Percentiles rank a stretch among this genome's conserved stretches.
phyloP scores from a whole-genome alignment of 2,888 invertebrate genomes.

The Hirtodrosophila cameraria region DNA sequence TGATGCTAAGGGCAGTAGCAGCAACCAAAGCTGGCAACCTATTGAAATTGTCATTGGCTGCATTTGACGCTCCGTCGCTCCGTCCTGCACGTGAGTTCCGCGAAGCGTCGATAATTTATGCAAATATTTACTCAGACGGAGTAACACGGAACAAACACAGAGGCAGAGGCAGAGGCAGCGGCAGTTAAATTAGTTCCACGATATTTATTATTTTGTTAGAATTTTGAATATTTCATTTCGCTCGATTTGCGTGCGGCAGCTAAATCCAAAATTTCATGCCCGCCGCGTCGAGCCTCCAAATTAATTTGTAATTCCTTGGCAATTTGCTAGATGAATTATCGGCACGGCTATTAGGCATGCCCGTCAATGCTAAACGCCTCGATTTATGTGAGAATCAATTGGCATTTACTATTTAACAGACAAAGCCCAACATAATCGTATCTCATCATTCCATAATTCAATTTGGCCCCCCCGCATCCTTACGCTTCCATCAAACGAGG shows the following conservation, averaged over 20 bases:
- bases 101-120: slow-evolving; percentile 82
- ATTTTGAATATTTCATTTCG: slow-evolving; percentile 79
- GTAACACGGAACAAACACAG: slow-evolving; percentile 32
- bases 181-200: slow-evolving; percentile 80
- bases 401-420: too few species aligned
- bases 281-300: slow-evolving; percentile 60
- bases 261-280: slow-evolving; percentile 66
- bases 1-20: neutral
- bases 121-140: slow-evolving; percentile 78
- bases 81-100: slow-evolving; percentile 73
- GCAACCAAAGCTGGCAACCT: slow-evolving; percentile 24
- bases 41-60: slow-evolving; percentile 70
- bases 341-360: slow-evolving; percentile 28
- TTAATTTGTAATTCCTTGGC: slow-evolving; percentile 82
- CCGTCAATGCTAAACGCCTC: slow-evolving; percentile 39
- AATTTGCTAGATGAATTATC: slow-evolving; percentile 77
- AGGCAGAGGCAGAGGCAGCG: slow-evolving; percentile 25
- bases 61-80: slow-evolving; percentile 67
- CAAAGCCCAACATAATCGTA: slow-evolving; percentile 11
- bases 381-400: slow-evolving; percentile 72
- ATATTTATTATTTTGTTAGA: slow-evolving; percentile 81
- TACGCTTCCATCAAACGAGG: slow-evolving; percentile 38
- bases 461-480: slow-evolving; percentile 6
- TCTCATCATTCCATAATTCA: slow-evolving; percentile 47
- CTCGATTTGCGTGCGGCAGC: slow-evolving; percentile 56